These are phyloP conservation scores for Cenopis cana DNA, from an alignment of 2,888 invertebrate species.

Conservation along the genomic window DNA sequence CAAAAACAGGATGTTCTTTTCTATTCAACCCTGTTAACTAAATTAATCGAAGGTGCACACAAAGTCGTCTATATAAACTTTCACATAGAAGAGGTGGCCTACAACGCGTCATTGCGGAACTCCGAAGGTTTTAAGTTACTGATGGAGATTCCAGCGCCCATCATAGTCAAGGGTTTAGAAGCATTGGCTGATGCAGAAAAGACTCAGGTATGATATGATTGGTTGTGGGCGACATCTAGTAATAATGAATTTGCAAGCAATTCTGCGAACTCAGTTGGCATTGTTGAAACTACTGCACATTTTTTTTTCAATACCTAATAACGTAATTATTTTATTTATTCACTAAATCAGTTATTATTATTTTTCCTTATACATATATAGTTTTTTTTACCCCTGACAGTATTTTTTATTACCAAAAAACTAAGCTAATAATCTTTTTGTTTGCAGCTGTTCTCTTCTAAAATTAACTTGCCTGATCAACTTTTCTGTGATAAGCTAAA, in stretches of 20 bases:
- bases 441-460: constrained; percentile 72
- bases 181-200: constrained; percentile 76
- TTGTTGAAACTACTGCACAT: neutral
- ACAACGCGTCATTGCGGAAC: constrained; percentile 71
- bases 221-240: neutral
- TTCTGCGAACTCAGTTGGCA: neutral
- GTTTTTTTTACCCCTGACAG: no score
- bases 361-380: no score
- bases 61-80: constrained; percentile 70
- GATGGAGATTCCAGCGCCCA: constrained; percentile 58
- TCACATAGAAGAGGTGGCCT: constrained; percentile 73
- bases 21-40: constrained; percentile 73
- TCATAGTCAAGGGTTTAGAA: constrained; percentile 71
- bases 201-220: constrained; percentile 66
- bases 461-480: constrained; percentile 67
- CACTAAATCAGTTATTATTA: neutral
- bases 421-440: constrained; percentile 16
- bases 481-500: constrained; percentile 75
- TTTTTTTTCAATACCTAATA: no score
- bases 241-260: neutral
- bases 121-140: constrained; percentile 67
- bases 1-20: constrained; percentile 69
- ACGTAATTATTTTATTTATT: no score
- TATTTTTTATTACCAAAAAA: no score
- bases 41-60: constrained; percentile 70